A percentile compares a stretch with the other conserved stretches of the same genome.
phyloP scores from a whole-genome alignment of 2,888 invertebrate species.

The Rhaphigaster nebulosa region DNA sequence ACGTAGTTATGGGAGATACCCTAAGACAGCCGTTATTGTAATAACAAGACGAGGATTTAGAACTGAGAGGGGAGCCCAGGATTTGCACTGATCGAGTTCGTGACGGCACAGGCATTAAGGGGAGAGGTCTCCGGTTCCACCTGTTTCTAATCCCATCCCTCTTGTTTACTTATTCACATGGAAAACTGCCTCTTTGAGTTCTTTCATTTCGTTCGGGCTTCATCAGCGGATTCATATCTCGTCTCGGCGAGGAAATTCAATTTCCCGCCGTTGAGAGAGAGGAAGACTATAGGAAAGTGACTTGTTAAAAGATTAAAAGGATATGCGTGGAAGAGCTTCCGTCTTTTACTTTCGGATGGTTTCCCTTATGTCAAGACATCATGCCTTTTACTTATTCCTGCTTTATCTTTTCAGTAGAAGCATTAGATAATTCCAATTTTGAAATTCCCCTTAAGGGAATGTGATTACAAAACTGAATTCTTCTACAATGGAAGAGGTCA shows the following conservation, averaged over 20 bases:
- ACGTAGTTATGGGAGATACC: not conserved
- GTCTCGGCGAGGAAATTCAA: not conserved
- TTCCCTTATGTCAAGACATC: not conserved
- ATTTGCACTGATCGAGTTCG: slow-evolving; percentile 56
- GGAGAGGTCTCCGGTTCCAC: not conserved
- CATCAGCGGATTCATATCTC: slow-evolving; percentile 28
- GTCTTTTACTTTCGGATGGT: not conserved
- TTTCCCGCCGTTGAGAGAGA: slow-evolving; percentile 11
- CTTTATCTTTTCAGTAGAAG: not conserved
- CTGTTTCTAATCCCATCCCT: slow-evolving; percentile 34
- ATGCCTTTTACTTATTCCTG: not conserved
- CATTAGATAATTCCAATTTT: not conserved
- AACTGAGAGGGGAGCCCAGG: not conserved
- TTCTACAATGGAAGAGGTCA: not conserved
- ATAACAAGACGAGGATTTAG: slow-evolving; percentile 43
- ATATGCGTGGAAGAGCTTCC: not conserved
- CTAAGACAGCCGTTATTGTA: slow-evolving; percentile 35
- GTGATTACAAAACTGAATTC: not conserved
- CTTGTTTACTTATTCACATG: slow-evolving; percentile 50
- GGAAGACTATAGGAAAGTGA: not conserved
- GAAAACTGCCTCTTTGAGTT: slow-evolving; percentile 24
- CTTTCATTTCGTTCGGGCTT: slow-evolving; percentile 20
- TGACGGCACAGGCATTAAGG: slow-evolving; percentile 44
- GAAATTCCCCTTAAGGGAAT: not conserved
- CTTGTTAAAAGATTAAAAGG: slow-evolving; percentile 32